These are phyloP conservation scores for Myrmophylax atrothorax DNA, from an alignment of 2,113 vertebrate genomes.

Conservation along the genomic window DNA sequence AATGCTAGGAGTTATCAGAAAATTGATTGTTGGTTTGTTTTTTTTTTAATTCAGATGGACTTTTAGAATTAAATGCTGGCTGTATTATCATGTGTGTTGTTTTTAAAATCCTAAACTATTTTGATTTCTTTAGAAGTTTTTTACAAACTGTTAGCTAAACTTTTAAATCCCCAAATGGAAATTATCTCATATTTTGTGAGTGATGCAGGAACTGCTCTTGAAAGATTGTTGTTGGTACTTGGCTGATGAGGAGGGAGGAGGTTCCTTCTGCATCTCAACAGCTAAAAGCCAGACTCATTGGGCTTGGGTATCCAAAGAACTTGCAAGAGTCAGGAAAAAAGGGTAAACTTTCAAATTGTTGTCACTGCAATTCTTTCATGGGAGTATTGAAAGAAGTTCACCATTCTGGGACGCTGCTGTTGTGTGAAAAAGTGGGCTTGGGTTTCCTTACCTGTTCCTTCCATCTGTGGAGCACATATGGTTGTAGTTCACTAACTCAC, in stretches of 20 bases:
- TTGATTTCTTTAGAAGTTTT: neutral
- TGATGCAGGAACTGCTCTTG: neutral
- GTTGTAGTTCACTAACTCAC: neutral
- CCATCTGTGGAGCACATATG: neutral
- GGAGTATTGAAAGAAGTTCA: neutral
- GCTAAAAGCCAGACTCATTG: fast-evolving
- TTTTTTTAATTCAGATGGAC: neutral
- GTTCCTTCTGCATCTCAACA: neutral
- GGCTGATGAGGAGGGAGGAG: neutral
- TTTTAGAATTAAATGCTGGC: neutral
- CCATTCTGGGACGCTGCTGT: neutral
- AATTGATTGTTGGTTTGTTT: neutral
- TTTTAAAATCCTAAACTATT: neutral
- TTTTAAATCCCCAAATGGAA: neutral
- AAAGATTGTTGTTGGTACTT: neutral
- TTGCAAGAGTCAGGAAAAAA: neutral
- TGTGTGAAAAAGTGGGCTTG: fast-evolving
- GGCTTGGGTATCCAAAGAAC: neutral
- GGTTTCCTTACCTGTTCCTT: neutral
- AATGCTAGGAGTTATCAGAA: neutral
- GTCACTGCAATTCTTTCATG: neutral
- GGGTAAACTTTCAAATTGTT: neutral
- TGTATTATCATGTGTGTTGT: neutral
- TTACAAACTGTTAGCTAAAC: neutral
- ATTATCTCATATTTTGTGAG: neutral